These are phyloP conservation scores for Hiodon alosoides DNA, from an alignment of 2,113 vertebrate genomes.

Conservation along the genomic window DNA sequence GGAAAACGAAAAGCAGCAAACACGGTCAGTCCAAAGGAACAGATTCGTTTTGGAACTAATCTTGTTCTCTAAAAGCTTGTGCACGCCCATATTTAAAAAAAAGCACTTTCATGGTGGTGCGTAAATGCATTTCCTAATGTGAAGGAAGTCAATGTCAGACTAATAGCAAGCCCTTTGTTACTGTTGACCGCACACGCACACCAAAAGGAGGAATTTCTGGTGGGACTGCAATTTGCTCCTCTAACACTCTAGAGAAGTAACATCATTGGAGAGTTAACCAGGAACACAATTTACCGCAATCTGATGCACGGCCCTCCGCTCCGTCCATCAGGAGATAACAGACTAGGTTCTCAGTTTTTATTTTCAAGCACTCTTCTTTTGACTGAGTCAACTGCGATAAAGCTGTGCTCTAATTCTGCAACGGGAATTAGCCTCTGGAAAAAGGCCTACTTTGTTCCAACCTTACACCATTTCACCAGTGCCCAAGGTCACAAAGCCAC, in stretches of 20 bases:
- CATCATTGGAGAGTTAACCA: not conserved
- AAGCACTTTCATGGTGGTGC: too few species aligned
- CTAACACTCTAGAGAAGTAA: not conserved
- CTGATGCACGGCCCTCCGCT: not conserved
- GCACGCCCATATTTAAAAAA: too few species aligned
- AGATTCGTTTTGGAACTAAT: too few species aligned
- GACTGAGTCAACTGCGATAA: slow-evolving; percentile 10
- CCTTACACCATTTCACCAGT: not conserved
- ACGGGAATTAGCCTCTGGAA: not conserved
- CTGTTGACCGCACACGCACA: not conserved
- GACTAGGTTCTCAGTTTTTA: not conserved
- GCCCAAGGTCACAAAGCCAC: not conserved
- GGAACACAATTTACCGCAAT: slow-evolving; percentile 6
- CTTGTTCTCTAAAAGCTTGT: too few species aligned
- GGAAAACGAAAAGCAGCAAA: too few species aligned
- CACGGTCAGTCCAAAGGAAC: too few species aligned
- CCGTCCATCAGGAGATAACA: slow-evolving; percentile 7
- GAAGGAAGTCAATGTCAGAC: not conserved
- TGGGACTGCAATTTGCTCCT: not conserved
- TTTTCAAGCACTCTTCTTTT: slow-evolving; percentile 5
- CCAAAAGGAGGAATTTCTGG: not conserved
- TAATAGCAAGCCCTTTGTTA: too few species aligned
- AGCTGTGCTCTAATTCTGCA: not conserved
- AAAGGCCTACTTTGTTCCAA: too few species aligned
- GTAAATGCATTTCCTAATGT: not conserved